Base-by-base conservation (phyloP, 2,888 invertebrate species). In the Melipona beecheii region DNA sequence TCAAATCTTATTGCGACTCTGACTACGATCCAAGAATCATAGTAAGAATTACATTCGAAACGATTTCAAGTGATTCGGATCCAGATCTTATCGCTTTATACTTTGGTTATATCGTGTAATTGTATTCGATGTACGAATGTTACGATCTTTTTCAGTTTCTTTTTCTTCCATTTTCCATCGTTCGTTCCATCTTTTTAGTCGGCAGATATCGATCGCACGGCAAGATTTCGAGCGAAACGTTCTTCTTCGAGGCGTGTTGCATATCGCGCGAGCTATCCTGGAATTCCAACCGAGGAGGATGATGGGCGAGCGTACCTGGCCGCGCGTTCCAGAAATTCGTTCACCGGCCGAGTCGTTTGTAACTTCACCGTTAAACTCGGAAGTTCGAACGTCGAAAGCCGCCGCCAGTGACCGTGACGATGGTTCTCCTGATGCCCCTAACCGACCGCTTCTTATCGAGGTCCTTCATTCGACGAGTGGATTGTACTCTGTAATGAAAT, bases 341-440 rank as follows among this genome's bases (percentile, higher is more conserved):
- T 69, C 74, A n/a, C 54, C 62, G 58, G 60, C 54, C 21, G 52
- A 24, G 69, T 24, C 68, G 72, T 73, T 69, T 50, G 68, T 56
- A 70, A 69, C 66, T 74, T 79, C 79, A 75, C 75, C 82, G 82
- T 83, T 81, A 81, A 83, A 81, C 71, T 75, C 73, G 81, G 78
- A 74, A 81, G 78, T 81, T 72, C 54, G 70, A 24, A 77, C 66
- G 43, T 54, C 69, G 68, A 65, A 56, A 71, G 60, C 66, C 65
- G 70, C 36, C 54, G 71, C 49, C 81, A 68, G 60, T 72, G 75
- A 79, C 81, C 81, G 82, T 82, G 82, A 71, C 81, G 71, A 36
- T 75, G 56, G 36, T 27, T 70, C 36, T 60, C 19, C 60, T 9
- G 62, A 2, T 58, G 56, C 56, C 24, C 0, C n/a, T 13, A n/a